phyloP scores from a whole-genome alignment of 1,140 invertebrate species.

The Meloidogyne chitwoodi region DNA sequence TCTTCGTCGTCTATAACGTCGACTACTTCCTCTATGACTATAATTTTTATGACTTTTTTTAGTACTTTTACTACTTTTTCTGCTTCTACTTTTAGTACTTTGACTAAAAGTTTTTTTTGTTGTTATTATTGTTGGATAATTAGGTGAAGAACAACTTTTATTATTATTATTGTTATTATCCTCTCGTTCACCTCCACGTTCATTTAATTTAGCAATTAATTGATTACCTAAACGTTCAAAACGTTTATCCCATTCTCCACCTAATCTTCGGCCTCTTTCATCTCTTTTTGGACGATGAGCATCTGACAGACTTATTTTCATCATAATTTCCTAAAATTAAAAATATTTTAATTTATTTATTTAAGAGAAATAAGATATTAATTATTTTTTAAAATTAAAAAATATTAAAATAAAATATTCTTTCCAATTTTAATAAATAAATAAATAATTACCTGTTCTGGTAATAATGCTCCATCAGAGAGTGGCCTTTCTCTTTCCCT shows the following conservation, averaged over 20 bases:
- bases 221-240: neutral
- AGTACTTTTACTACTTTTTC: neutral
- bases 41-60: neutral
- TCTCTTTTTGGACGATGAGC: slow-evolving; percentile 12
- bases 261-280: slow-evolving; percentile 6
- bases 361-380: too few relatives aligned
- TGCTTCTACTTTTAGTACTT: neutral
- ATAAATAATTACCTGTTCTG: neutral
- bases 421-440: too few relatives aligned
- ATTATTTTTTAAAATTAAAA: too few relatives aligned
- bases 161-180: too few relatives aligned
- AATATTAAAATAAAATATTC: too few relatives aligned
- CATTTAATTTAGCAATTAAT: slow-evolving; percentile 3
- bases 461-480: neutral
- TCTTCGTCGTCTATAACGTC: neutral
- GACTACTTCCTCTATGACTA: neutral
- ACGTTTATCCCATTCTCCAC: slow-evolving; percentile 17
- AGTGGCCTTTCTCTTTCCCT: neutral
- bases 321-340: neutral
- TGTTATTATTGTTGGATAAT: too few relatives aligned
- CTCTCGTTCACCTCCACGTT: neutral
- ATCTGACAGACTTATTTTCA: slow-evolving; percentile 5
- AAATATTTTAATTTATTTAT: too few relatives aligned
- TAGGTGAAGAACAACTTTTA: too few relatives aligned
- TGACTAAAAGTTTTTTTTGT: neutral